Base-by-base conservation (phyloP, 2,113 vertebrate species). In the Phalacrocorax carbo region DNA sequence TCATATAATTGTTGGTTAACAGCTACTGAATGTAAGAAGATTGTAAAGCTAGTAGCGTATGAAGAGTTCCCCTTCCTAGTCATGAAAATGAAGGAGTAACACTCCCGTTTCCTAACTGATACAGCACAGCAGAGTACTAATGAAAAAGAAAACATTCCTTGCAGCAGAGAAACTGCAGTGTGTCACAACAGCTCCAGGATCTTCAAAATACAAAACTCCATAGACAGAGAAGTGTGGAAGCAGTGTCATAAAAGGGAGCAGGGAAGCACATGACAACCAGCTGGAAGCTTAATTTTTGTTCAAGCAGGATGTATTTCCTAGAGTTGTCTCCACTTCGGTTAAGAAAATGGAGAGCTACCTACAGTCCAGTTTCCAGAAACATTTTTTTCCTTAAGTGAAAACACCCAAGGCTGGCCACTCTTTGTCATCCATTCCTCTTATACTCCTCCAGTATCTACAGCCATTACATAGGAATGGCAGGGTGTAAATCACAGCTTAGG, bases 391-490 rank as follows among this genome's bases (percentile, higher is more conserved):
- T 27, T 8, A 38, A 68, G 34, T 52, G 81, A 44, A 10, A 36
- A 49, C 21, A 25, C 9, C 30, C 49, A 40, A 61, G 64, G 34
- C 30, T 44, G 55, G 13, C 40, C 52, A 25, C 8, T 57, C 54
- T 21, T 61, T 72, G 3, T 11, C 51, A 6, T 27, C n/a, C 22
- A 1, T 18, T 62, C 8, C 27, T 26, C 66, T 29, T 15, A 5
- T 18, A 36, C 25, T 38, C 36, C 68, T 75, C n/a, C 71, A 51
- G 48, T 2, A 21, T 4, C 13, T n/a, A 19, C 40, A 84, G 38
- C n/a, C 15, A 2, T 9, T 16, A 44, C 1, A 16, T 5, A 44
- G 11, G 6, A 68, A 44, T 0, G 22, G 21, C 18, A 46, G 27
- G 10, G 32, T 46, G 7, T 5, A 25, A 44, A 58, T 9, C 9